These are phyloP conservation scores for Agapetus fuscipes DNA, from an alignment of 2,888 invertebrate genomes.

Conservation along the genomic window DNA sequence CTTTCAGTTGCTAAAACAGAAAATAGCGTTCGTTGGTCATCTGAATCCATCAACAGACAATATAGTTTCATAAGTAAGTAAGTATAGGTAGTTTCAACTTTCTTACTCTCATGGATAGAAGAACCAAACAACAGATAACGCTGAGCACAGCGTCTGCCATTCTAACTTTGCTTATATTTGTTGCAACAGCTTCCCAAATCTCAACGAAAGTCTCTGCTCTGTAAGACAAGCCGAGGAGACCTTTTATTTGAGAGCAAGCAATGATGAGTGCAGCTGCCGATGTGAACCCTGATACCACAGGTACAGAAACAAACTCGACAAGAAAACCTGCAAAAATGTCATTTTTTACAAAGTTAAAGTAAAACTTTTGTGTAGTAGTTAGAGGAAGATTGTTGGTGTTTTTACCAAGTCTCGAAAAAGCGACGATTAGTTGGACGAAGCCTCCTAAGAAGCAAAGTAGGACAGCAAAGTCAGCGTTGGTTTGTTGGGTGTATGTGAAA, in stretches of 20 bases:
- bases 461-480: slow-evolving; percentile 50
- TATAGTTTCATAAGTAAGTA: no score
- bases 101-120: slow-evolving; percentile 53
- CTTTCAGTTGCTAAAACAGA: slow-evolving; percentile 48
- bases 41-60: no score
- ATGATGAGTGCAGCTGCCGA: slow-evolving; percentile 69
- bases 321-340: slow-evolving; percentile 51
- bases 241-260: slow-evolving; percentile 64
- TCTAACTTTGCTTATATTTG: slow-evolving; percentile 44
- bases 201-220: slow-evolving; percentile 53
- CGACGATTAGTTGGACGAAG: slow-evolving; percentile 52
- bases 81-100: no score
- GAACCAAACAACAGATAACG: slow-evolving; percentile 46
- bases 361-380: no score
- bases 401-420: slow-evolving; percentile 55
- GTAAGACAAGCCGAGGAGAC: slow-evolving; percentile 51
- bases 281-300: slow-evolving; percentile 67
- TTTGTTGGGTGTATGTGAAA: slow-evolving; percentile 50
- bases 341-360: no score
- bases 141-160: slow-evolving; percentile 54
- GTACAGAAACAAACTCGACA: slow-evolving; percentile 63
- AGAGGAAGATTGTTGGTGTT: no score
- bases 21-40: no score
- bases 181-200: slow-evolving; percentile 47
- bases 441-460: slow-evolving; percentile 59